Conservation (phyloP, 1,140 invertebrate species). For the Vollenhovia emeryi region DNA sequence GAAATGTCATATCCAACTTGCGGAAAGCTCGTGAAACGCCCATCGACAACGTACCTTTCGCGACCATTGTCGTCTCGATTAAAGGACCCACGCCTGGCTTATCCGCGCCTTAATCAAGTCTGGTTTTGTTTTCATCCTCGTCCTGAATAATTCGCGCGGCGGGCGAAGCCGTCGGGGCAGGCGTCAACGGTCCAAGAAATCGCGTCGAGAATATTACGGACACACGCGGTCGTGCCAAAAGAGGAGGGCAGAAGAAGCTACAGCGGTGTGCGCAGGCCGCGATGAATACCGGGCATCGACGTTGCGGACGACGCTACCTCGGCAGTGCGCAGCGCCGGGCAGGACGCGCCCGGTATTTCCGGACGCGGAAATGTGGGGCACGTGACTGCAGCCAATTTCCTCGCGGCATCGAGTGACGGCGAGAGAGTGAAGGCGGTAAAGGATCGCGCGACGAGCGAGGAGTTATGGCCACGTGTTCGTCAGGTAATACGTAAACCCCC, state of each 20-base stretch:
- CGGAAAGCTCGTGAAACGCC: neutral
- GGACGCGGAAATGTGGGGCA: conserved; percentile 47
- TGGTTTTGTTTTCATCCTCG: conserved; percentile 11
- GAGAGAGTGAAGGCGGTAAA: neutral
- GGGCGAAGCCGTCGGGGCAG: neutral
- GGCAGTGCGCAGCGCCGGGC: neutral
- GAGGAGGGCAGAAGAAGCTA: conserved; percentile 1
- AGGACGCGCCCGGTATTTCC: conserved; percentile 42
- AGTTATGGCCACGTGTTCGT: conserved; percentile 21
- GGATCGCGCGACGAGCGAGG: neutral
- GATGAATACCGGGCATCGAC: neutral
- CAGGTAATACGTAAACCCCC: conserved; percentile 26
- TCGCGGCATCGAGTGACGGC: conserved; percentile 4
- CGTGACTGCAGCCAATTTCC: conserved; percentile 64
- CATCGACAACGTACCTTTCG: conserved; percentile 1
- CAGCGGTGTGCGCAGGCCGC: neutral
- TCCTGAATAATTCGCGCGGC: conserved; percentile 30
- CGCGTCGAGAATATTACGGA: neutral
- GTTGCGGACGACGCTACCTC: conserved; percentile 4
- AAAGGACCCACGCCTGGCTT: conserved; percentile 12
- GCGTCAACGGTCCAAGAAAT: neutral
- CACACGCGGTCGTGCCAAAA: neutral
- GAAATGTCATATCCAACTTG: neutral
- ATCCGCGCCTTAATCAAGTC: conserved; percentile 12
- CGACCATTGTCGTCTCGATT: conserved; percentile 19